These are phyloP conservation scores for Spodoptera litura DNA, from an alignment of 1,140 invertebrate genomes.

Conservation along the genomic window DNA sequence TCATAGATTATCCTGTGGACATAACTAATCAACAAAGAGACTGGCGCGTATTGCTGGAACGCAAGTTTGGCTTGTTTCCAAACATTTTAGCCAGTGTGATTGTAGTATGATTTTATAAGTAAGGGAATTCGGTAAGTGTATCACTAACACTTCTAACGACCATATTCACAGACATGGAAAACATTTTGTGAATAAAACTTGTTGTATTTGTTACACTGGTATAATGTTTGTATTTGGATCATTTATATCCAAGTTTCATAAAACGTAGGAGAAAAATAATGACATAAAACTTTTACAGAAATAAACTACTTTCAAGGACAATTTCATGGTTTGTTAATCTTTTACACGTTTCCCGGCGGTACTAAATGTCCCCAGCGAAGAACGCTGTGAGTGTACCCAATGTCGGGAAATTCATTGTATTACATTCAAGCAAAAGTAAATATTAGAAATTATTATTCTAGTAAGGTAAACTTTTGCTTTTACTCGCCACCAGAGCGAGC, in stretches of 20 bases:
- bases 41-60: not conserved
- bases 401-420: constrained; percentile 6
- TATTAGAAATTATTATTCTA: constrained; percentile 27
- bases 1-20: not conserved
- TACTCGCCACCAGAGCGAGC: not conserved
- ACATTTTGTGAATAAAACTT: constrained; percentile 1
- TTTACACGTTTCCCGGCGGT: constrained; percentile 29
- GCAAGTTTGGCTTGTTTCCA: constrained; percentile 18
- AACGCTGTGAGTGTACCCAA: constrained; percentile 5
- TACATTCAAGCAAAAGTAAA: constrained; percentile 14
- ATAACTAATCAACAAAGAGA: constrained; percentile 20
- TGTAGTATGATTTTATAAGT: constrained; percentile 22
- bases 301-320: constrained; percentile 18
- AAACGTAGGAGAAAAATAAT: not conserved
- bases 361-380: constrained; percentile 10
- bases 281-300: constrained; percentile 5
- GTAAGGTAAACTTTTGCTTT: constrained; percentile 8
- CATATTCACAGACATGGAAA: not conserved
- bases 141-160: not conserved
- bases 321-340: constrained; percentile 35
- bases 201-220: no score
- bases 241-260: no score
- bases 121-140: not conserved
- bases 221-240: no score
- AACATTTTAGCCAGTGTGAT: constrained; percentile 11